phyloP scores from a whole-genome alignment of 2,888 invertebrate genomes.

The Hecatera dysodea region DNA sequence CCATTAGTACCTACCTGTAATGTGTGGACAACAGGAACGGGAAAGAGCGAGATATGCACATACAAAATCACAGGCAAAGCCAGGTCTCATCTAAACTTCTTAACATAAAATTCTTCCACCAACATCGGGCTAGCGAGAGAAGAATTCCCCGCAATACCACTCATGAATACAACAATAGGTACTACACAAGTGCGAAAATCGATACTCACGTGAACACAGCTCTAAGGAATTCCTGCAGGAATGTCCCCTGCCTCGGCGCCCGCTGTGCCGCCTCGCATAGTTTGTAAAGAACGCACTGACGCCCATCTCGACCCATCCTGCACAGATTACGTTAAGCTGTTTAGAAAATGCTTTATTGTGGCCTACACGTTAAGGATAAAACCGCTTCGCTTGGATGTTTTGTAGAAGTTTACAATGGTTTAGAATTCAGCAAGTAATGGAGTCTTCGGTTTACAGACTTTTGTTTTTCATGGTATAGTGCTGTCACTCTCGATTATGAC shows the following conservation, averaged over 20 bases:
- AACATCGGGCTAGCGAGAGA: constrained; percentile 24
- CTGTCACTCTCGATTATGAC: too few species aligned
- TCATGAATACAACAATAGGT: constrained; percentile 45
- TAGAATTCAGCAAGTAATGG: neutral
- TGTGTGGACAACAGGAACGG: too few species aligned
- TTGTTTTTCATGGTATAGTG: neutral
- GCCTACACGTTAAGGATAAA: constrained; percentile 13
- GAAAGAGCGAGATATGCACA: too few species aligned
- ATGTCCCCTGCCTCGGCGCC: constrained; percentile 86
- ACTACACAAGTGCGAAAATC: constrained; percentile 56
- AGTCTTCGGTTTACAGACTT: neutral
- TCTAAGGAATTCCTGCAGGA: constrained; percentile 92
- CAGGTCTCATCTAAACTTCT: too few species aligned
- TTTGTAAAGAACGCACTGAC: constrained; percentile 92
- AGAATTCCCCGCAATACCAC: constrained; percentile 43
- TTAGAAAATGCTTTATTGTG: constrained; percentile 62
- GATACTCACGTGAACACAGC: constrained; percentile 92
- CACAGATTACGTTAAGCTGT: constrained; percentile 63
- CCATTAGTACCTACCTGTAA: too few species aligned
- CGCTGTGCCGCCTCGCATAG: constrained; percentile 91
- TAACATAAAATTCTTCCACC: constrained; percentile 2
- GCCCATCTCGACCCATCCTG: constrained; percentile 91
- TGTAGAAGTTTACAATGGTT: constrained; percentile 7
- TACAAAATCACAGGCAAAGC: too few species aligned
- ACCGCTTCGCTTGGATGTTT: constrained; percentile 10